Base-by-base conservation (phyloP, 2,113 vertebrate genomes). In the Vidua macroura region DNA sequence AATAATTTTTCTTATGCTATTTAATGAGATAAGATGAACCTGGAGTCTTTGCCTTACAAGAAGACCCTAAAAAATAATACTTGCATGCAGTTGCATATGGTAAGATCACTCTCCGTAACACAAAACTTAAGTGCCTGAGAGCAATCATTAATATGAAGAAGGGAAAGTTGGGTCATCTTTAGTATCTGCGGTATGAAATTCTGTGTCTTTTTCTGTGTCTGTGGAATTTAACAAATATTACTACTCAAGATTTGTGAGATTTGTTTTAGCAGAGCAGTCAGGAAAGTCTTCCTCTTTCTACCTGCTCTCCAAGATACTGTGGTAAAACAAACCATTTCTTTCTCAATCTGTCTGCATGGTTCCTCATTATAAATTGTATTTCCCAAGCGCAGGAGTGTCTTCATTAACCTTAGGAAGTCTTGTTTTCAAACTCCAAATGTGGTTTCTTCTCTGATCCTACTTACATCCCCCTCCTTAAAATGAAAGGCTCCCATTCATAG, bases 401-500 rank as follows among this genome's bases (percentile, higher is more conserved):
- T 96, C 93, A 76, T 83, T 75, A 95, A 92, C 93, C 68, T 88
- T 93, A 94, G 76, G 86, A 96, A 95, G 79, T 79, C 90, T 68
- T 90, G 67, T 93, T 90, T 96, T 93, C 55, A 76, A 35, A 86
- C 53, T 96, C 87, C 58, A 90, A 94, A 93, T 96, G 66, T 90
- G 85, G 53, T 95, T 96, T 95, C 83, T 96, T 95, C 82, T 84
- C 85, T 96, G 86, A 94, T 96, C 76, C 82, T 91, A 93, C 92
- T 81, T 95, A 81, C 84, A 86, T 77, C 35, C 68, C 75, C 66
- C 92, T 81, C 91, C 94, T 93, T 73, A 95, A 96, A 96, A 92
- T 97, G 94, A 96, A 97, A 96, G 89, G 76, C 82, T 94, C 64
- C 66, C 76, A 94, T 97, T 97, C 95, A 97, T 62, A 95, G 85